Percentiles rank a stretch among this genome's conserved stretches.
phyloP scores from a whole-genome alignment of 1,140 invertebrate species.

The Proales similis region DNA sequence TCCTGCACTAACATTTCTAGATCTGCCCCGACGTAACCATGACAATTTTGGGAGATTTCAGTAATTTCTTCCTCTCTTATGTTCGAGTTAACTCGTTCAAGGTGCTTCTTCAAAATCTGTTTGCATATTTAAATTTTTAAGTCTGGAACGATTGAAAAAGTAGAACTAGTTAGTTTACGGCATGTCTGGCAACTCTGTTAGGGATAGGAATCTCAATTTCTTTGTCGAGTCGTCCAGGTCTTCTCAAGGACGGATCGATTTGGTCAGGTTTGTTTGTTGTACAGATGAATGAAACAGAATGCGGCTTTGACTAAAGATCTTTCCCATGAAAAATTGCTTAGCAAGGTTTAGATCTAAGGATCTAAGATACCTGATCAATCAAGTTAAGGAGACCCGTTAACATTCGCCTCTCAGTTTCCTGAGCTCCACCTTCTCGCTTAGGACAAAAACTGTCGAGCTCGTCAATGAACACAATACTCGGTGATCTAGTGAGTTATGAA shows the following conservation, averaged over 20 bases:
- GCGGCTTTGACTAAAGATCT: background rate
- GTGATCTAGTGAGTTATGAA: constrained; percentile 51
- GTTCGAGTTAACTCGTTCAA: constrained; percentile 49
- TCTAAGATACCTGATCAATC: constrained; percentile 63
- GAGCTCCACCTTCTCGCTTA: constrained; percentile 68
- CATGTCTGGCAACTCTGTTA: constrained; percentile 49
- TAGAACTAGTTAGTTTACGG: constrained; percentile 56
- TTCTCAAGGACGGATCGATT: constrained; percentile 80
- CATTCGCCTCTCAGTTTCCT: constrained; percentile 88
- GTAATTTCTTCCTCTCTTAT: constrained; percentile 59
- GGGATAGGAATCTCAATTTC: constrained; percentile 90
- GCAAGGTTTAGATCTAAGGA: background rate
- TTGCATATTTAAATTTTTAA: constrained; percentile 25
- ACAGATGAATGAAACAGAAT: constrained; percentile 68
- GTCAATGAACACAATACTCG: constrained; percentile 84
- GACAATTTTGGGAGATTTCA: constrained; percentile 63
- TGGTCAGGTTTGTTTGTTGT: constrained; percentile 88
- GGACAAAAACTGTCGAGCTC: constrained; percentile 81
- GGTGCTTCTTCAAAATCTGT: constrained; percentile 45
- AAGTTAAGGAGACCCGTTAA: constrained; percentile 83
- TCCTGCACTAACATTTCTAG: constrained; percentile 66
- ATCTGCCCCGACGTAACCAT: constrained; percentile 83
- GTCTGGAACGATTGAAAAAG: constrained; percentile 6
- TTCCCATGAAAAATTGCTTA: background rate
- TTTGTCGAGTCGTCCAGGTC: constrained; percentile 83